phyloP scores from a whole-genome alignment of 23 tunicate genomes.

The Diplosoma virens region DNA sequence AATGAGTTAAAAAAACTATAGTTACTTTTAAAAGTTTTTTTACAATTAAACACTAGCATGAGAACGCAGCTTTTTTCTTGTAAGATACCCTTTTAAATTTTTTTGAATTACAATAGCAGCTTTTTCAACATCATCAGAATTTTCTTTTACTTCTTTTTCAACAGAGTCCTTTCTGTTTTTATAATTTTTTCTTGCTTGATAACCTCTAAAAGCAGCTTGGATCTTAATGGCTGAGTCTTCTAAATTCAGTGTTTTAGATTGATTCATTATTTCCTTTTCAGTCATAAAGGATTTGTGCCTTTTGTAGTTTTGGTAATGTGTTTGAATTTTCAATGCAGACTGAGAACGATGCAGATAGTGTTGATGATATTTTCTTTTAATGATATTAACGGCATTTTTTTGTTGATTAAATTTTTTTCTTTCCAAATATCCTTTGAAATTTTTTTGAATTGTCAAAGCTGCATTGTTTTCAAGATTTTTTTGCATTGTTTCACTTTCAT shows the following conservation, averaged over 20 bases:
- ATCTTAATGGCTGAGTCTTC: slow-evolving; percentile 22
- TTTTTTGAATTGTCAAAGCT: slow-evolving; percentile 17
- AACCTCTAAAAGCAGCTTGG: slow-evolving; percentile 1
- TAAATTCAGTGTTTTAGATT: not conserved
- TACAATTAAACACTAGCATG: not conserved
- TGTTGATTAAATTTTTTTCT: slow-evolving; percentile 19
- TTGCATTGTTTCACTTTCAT: not conserved
- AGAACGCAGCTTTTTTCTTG: slow-evolving; percentile 13
- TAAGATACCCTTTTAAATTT: slow-evolving; percentile 26
- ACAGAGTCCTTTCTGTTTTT: not conserved
- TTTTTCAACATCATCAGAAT: not conserved
- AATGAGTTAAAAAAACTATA: not conserved
- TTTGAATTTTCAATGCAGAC: slow-evolving; percentile 32
- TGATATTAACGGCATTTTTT: slow-evolving; percentile 4
- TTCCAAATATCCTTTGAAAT: not conserved
- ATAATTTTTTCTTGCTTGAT: not conserved
- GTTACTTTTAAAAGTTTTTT: not conserved
- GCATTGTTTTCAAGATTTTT: slow-evolving; percentile 2
- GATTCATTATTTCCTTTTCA: not conserved
- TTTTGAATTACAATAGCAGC: slow-evolving; percentile 42
- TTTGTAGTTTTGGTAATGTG: slow-evolving; percentile 9
- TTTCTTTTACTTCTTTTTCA: not conserved
- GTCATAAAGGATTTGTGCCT: not conserved
- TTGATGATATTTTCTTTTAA: not conserved
- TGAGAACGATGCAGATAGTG: not conserved